phyloP scores from a whole-genome alignment of 2,888 invertebrate genomes.

The Idaea straminata region DNA sequence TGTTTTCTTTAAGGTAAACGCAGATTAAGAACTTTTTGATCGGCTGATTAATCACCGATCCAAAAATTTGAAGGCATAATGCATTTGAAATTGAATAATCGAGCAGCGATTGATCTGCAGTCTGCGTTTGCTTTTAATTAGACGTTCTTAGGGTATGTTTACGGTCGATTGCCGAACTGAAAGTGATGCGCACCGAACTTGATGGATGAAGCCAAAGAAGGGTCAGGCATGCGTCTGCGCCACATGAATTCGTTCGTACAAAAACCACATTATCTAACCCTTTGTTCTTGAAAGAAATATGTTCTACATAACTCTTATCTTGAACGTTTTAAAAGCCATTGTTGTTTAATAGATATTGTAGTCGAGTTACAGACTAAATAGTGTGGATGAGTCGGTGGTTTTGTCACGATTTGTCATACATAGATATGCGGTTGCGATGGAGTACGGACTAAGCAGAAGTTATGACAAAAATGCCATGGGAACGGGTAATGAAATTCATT shows the following conservation, averaged over 20 bases:
- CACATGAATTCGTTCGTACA: conserved; percentile 59
- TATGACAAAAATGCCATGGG: conserved; percentile 73
- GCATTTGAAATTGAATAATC: no score
- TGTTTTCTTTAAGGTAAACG: background rate
- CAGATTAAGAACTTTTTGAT: no score
- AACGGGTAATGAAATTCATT: conserved; percentile 56
- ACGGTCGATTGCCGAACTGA: conserved; percentile 71
- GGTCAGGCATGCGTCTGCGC: conserved; percentile 63
- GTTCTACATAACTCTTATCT: conserved; percentile 26
- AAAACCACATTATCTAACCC: conserved; percentile 44
- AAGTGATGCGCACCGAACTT: conserved; percentile 73
- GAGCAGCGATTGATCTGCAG: background rate
- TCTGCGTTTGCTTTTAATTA: conserved; percentile 30
- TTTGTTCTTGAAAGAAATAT: conserved; percentile 17
- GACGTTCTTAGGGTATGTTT: conserved; percentile 62
- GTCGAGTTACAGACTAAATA: conserved; percentile 31
- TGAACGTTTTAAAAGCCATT: conserved; percentile 36
- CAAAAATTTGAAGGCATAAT: no score
- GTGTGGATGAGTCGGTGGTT: conserved; percentile 71
- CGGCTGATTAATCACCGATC: no score
- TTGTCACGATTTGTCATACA: conserved; percentile 79
- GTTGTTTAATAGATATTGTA: conserved; percentile 18
- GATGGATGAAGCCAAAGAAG: conserved; percentile 73
- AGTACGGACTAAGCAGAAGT: conserved; percentile 54
- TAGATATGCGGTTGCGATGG: conserved; percentile 63